Evolutionary conservation across 2,797 vertebrate genomes (phyloP).

Genomic region (Poecilia picta): DNA sequence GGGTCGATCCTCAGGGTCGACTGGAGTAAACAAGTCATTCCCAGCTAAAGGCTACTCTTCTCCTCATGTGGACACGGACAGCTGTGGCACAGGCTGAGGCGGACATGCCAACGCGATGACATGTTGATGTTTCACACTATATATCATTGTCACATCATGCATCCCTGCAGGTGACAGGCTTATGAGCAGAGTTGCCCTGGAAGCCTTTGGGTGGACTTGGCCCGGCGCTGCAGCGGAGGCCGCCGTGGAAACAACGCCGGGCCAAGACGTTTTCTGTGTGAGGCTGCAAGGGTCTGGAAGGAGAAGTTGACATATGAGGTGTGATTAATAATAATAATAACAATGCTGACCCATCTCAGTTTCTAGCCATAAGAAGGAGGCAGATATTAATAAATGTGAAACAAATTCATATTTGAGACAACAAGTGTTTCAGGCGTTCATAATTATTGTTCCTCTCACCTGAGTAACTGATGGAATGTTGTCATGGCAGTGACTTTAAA

Average conservation of each 20-base stretch:
- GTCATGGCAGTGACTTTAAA: neutral
- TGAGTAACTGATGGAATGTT: neutral
- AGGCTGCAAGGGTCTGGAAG: slow-evolving; percentile 2
- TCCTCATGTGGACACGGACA: slow-evolving; percentile 50
- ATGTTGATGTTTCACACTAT: slow-evolving; percentile 61
- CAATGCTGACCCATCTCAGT: neutral
- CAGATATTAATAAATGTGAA: neutral
- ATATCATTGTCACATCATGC: slow-evolving; percentile 70
- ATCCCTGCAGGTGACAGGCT: slow-evolving; percentile 66
- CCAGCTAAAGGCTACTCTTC: slow-evolving; percentile 41
- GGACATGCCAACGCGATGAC: slow-evolving; percentile 66
- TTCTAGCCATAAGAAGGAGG: neutral
- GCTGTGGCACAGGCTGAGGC: slow-evolving; percentile 63
- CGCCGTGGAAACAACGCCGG: slow-evolving; percentile 33
- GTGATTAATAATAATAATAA: neutral
- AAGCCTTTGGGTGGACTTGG: slow-evolving; percentile 36
- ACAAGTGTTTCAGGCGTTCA: neutral
- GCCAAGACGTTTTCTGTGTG: slow-evolving; percentile 13
- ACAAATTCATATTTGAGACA: neutral
- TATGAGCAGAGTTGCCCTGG: slow-evolving; percentile 55
- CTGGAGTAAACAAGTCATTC: slow-evolving; percentile 63
- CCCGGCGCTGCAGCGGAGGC: slow-evolving; percentile 7
- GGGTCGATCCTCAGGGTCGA: slow-evolving; percentile 38
- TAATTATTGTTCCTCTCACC: neutral
- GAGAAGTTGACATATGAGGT: too few species aligned